These are phyloP conservation scores for Sipha flava DNA, from an alignment of 1,140 invertebrate species.

Conservation along the genomic window DNA sequence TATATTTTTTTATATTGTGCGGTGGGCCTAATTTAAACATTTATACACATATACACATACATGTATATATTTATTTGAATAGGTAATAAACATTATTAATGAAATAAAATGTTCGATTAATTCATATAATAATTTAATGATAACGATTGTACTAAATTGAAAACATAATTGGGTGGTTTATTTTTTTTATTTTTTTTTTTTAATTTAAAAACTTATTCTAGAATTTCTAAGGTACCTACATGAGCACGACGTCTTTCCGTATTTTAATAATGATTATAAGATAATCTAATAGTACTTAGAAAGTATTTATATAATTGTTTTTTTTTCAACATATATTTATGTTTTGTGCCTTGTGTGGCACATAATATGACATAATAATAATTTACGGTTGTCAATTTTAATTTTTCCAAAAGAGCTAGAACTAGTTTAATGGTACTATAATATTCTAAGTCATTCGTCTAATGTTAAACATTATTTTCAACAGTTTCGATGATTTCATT, in stretches of 20 bases:
- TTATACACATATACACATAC: not conserved
- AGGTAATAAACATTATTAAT: slow-evolving; percentile 2
- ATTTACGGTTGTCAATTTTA: not conserved
- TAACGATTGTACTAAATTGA: slow-evolving; percentile 33
- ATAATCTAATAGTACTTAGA: slow-evolving; percentile 23
- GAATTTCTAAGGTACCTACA: slow-evolving; percentile 25
- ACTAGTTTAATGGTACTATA: not conserved
- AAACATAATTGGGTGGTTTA: slow-evolving; percentile 31
- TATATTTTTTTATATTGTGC: slow-evolving; percentile 8
- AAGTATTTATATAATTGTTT: slow-evolving; percentile 3
- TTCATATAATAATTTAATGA: slow-evolving; percentile 31
- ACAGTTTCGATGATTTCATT: not conserved
- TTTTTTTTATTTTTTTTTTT: slow-evolving; percentile 19
- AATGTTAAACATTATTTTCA: not conserved
- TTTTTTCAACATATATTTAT: not conserved
- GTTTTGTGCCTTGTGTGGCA: not conserved
- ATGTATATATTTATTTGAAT: not conserved
- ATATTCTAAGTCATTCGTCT: not conserved
- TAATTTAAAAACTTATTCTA: slow-evolving; percentile 25
- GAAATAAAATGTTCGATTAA: slow-evolving; percentile 24
- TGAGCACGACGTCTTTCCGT: slow-evolving; percentile 23
- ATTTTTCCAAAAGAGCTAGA: not conserved
- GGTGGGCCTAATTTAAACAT: slow-evolving; percentile 15
- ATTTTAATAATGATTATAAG: slow-evolving; percentile 25
- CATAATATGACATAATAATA: not conserved